Conservation (phyloP, 2,113 vertebrate genomes). For the Gyps fulvus region DNA sequence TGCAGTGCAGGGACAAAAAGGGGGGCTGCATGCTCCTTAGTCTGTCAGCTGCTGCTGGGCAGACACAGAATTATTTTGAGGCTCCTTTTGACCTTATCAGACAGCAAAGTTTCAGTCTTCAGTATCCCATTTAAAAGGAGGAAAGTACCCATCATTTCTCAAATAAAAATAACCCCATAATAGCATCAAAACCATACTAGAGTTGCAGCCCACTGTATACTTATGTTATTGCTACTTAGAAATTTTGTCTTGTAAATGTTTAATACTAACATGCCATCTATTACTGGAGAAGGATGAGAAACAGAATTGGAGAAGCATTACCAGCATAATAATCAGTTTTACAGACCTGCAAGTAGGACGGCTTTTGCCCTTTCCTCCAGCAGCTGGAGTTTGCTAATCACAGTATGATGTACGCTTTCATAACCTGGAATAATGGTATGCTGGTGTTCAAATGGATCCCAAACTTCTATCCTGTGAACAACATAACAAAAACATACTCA, state of each 20-base stretch:
- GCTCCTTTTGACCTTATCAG: not conserved
- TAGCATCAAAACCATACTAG: not conserved
- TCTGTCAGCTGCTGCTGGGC: not conserved
- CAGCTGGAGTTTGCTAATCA: slow-evolving; percentile 50
- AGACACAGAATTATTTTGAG: not conserved
- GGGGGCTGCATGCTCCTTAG: not conserved
- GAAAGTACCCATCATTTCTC: not conserved
- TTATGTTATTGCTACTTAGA: not conserved
- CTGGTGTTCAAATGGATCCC: slow-evolving; percentile 62
- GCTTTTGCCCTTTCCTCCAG: slow-evolving; percentile 63
- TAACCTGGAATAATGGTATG: slow-evolving; percentile 61
- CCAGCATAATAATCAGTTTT: not conserved
- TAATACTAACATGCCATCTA: not conserved
- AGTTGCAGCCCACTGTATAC: not conserved
- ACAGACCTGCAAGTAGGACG: slow-evolving; percentile 63
- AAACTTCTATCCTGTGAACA: slow-evolving; percentile 56
- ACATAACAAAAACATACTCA: not conserved
- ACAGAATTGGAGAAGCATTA: not conserved
- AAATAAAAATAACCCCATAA: not conserved
- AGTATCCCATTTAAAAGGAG: not conserved
- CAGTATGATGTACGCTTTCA: slow-evolving; percentile 23
- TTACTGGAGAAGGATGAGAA: not conserved
- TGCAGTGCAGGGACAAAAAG: not conserved
- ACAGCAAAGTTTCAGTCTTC: not conserved
- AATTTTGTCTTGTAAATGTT: not conserved